These are phyloP conservation scores for Entomyzon cyanotis DNA, from an alignment of 2,113 vertebrate genomes.

Conservation along the genomic window DNA sequence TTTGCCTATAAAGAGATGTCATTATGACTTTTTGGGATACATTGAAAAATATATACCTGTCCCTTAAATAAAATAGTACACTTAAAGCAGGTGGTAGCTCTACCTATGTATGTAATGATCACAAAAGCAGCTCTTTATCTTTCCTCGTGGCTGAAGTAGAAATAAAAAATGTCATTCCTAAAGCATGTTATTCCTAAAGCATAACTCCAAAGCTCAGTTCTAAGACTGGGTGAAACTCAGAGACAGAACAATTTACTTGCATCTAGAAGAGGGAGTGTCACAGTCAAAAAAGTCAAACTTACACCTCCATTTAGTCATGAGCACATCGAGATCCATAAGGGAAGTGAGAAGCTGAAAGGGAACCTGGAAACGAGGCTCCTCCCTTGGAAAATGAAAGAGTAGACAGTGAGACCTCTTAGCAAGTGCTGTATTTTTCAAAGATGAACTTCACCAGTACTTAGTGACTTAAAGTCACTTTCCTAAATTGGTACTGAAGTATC, in stretches of 20 bases:
- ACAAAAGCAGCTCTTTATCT: neutral
- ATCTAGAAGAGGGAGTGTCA: neutral
- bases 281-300: constrained; percentile 54
- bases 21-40: neutral
- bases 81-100: neutral
- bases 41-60: neutral
- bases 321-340: constrained; percentile 92
- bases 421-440: neutral
- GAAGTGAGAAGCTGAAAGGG: constrained; percentile 93
- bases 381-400: constrained; percentile 70
- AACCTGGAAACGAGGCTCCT: constrained; percentile 95
- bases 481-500: neutral
- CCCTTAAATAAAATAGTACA: neutral
- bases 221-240: neutral
- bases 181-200: neutral
- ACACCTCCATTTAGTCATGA: constrained; percentile 99
- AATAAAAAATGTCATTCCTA: neutral
- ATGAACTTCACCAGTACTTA: neutral
- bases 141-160: neutral
- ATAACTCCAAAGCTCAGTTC: neutral
- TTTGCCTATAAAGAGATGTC: neutral
- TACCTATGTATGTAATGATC: neutral
- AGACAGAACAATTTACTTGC: neutral
- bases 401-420: neutral
- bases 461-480: neutral